These are phyloP conservation scores for Agonum fuliginosum DNA, from an alignment of 2,888 invertebrate genomes.

Conservation along the genomic window DNA sequence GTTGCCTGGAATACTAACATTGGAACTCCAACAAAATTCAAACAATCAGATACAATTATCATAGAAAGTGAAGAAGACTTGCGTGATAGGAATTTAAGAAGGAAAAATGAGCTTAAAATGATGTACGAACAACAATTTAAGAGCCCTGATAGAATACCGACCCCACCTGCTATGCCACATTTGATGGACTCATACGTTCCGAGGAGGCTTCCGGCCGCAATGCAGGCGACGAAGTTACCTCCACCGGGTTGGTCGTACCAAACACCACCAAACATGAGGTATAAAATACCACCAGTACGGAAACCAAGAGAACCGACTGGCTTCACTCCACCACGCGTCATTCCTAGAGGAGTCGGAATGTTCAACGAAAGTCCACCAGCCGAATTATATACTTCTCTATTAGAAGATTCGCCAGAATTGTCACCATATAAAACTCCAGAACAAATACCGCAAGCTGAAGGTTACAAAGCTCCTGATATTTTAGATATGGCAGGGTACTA, in stretches of 20 bases:
- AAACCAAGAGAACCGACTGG: neutral
- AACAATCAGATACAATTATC: slow-evolving; percentile 5
- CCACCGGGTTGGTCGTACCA: neutral
- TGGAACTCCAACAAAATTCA: neutral
- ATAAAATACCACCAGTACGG: neutral
- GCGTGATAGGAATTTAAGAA: neutral
- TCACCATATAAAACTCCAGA: neutral
- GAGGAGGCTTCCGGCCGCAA: neutral
- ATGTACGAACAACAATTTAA: neutral
- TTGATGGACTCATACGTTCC: slow-evolving; percentile 32
- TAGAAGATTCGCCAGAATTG: too few species aligned
- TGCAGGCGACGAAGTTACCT: neutral
- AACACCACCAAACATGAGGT: neutral
- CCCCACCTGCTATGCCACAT: slow-evolving; percentile 32
- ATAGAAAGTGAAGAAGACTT: slow-evolving; percentile 23
- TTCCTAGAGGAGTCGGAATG: neutral
- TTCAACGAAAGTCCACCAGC: slow-evolving; percentile 18
- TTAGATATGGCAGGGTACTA: too few species aligned
- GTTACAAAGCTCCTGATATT: too few species aligned
- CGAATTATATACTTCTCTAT: neutral
- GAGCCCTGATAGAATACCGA: slow-evolving; percentile 1
- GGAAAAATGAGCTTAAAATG: neutral
- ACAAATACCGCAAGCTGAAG: neutral
- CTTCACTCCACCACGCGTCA: neutral
- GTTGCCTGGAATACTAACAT: slow-evolving; percentile 21